Conservation (phyloP, 1,140 invertebrate species). For the Cyclina sinensis region DNA sequence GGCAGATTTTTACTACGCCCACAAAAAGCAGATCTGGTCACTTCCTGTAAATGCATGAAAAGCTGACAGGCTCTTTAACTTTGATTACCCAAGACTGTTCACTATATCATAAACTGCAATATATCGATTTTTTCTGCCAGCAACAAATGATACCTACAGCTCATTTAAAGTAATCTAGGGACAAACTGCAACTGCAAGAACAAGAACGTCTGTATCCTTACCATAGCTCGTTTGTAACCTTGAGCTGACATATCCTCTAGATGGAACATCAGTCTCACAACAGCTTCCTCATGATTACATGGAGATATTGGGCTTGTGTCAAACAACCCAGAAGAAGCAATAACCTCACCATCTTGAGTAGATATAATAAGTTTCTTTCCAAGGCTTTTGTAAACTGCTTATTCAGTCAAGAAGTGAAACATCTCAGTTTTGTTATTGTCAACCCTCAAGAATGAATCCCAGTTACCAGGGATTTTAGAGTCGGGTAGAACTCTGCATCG, state of each 20-base stretch:
- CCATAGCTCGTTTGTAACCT: conserved; percentile 55
- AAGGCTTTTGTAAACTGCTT: neutral
- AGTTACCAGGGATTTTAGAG: conserved; percentile 2
- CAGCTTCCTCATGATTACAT: conserved; percentile 78
- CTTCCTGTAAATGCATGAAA: conserved; percentile 32
- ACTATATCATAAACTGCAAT: conserved; percentile 22
- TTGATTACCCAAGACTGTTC: neutral
- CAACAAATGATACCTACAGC: conserved; percentile 69
- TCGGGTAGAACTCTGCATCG: conserved; percentile 18
- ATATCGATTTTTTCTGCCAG: conserved; percentile 35
- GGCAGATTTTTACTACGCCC: conserved; percentile 18
- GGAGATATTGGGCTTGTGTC: conserved; percentile 25
- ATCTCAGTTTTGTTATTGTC: conserved; percentile 34
- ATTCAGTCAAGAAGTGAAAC: neutral
- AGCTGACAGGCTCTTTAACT: neutral
- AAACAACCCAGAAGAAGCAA: neutral
- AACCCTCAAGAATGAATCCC: neutral
- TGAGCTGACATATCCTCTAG: conserved; percentile 60
- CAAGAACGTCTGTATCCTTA: conserved; percentile 79
- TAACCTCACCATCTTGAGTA: neutral
- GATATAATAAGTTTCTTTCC: neutral
- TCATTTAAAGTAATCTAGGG: conserved; percentile 14
- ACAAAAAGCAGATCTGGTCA: conserved; percentile 19
- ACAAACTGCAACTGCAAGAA: conserved; percentile 66
- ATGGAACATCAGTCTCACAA: conserved; percentile 75